Evolutionary conservation across 2,113 vertebrate genomes (phyloP).

Genomic region (Boulengeromyrus knoepffleri): DNA sequence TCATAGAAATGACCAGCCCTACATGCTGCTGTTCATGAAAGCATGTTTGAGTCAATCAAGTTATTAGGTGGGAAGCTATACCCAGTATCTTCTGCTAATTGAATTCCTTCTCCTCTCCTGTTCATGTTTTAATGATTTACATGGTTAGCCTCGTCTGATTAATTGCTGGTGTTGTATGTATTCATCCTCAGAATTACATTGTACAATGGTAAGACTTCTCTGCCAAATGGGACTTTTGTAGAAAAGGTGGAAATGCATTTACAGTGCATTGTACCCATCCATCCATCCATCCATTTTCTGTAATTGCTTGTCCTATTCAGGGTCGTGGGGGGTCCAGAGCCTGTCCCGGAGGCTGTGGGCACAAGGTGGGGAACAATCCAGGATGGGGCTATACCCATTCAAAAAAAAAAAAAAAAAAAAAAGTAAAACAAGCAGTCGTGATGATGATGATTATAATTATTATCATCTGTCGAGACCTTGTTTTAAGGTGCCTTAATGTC

Average conservation of each 20-base stretch:
- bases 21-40: background rate
- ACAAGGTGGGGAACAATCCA: too few relatives aligned
- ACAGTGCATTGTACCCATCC: background rate
- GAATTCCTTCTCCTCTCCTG: background rate
- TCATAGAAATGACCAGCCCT: background rate
- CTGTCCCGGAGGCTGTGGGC: background rate
- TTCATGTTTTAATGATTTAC: background rate
- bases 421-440: background rate
- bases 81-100: background rate
- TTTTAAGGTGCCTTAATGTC: background rate
- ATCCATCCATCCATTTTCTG: background rate
- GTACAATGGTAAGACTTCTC: background rate
- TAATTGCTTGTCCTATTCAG: background rate
- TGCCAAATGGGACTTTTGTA: background rate
- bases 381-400: background rate
- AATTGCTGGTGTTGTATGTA: background rate
- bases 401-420: background rate
- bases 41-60: background rate
- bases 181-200: background rate
- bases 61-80: background rate
- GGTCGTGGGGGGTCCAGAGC: background rate
- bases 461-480: background rate
- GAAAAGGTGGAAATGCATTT: background rate
- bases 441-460: background rate
- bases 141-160: background rate